Evolutionary conservation across 1,140 invertebrate genomes (phyloP), one percentile per base, ranked within the genome.

Genomic region (Phymorhynchus buccinoides): DNA sequence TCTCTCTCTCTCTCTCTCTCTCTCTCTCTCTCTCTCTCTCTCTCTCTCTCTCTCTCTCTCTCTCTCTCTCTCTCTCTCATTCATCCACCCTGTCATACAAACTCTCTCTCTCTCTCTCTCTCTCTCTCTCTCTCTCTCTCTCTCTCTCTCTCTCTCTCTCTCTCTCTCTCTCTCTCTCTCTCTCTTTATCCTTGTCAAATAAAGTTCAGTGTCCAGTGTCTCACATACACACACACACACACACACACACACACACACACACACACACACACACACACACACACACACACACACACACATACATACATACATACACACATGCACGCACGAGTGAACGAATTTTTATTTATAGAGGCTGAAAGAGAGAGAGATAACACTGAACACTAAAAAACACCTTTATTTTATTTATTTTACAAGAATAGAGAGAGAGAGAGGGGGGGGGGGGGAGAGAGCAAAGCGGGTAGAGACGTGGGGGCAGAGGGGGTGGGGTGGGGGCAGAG

Each of bases 51-150:
- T 80, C 42, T 80, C 41, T 44, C 27, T 42, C 32, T 32, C 18
- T 52, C 79, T 80, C 30, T 80, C 79, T 48, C 27, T 48, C 41
- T 80, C 18, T 80, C 79, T 80, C 12, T 44, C 42, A 44, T 7
- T 32, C 68, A 9, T 6, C 12, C 35, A 9, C 6, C n/a, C n/a
- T 9, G 18, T 48, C 44, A 9, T 48, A 6, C 44, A 48, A 6
- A 9, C 44, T 48, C 18, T 48, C 7, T 48, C n/a, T 32, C 68
- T 32, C 68, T 32, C 6, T 32, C 6, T 73, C 6, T 9, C 27
- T 73, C 7, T 73, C 68, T 37, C 6, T 7, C 68, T 73, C 7
- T 73, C 68, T 37, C 7, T 73, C 27, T 37, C 68, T 37, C 27
- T 73, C 6, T 6, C 7, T 73, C 7, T 37, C 27, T 27, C 35